Conservation (phyloP, 30 jellyfish, hydroid and myxozoan genomes). For the Clytia hemisphaerica region DNA sequence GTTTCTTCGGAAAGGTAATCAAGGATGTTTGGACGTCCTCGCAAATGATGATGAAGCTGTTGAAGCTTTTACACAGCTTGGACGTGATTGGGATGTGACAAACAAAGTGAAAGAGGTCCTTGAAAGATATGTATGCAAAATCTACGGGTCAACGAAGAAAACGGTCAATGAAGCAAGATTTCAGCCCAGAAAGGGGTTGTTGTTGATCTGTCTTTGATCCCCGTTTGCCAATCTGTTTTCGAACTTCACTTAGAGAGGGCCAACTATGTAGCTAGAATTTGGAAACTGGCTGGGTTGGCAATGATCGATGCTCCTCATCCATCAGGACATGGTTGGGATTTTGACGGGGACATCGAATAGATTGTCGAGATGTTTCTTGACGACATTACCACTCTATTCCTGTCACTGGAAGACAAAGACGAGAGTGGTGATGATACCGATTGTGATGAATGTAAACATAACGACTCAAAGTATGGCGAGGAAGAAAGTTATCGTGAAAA, state of each 20-base stretch:
- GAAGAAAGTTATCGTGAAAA: too few relatives aligned
- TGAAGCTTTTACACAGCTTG: conserved; percentile 31
- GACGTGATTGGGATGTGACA: conserved; percentile 22
- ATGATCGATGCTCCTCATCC: conserved; percentile 30
- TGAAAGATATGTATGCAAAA: conserved; percentile 29
- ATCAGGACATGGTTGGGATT: conserved; percentile 44
- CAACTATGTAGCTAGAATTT: conserved; percentile 17
- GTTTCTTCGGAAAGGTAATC: conserved; percentile 48
- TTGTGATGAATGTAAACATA: too few relatives aligned
- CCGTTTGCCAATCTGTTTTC: conserved; percentile 40
- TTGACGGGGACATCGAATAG: conserved; percentile 30
- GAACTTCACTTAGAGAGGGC: conserved; percentile 30
- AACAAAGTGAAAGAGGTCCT: conserved; percentile 24
- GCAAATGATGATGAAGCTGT: conserved; percentile 25
- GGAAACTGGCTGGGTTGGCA: conserved; percentile 29
- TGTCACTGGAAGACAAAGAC: too few relatives aligned
- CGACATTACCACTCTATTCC: conserved; percentile 14
- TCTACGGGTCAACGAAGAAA: conserved; percentile 12
- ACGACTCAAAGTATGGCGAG: too few relatives aligned
- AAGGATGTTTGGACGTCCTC: conserved; percentile 41
- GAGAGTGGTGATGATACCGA: too few relatives aligned
- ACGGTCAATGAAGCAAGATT: conserved; percentile 29
- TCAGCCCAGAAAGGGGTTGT: conserved; percentile 9
- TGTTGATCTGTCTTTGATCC: conserved; percentile 37
- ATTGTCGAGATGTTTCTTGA: conserved; percentile 28